Conservation (phyloP, 2,888 invertebrate genomes). For the Rhagonycha fulva region DNA sequence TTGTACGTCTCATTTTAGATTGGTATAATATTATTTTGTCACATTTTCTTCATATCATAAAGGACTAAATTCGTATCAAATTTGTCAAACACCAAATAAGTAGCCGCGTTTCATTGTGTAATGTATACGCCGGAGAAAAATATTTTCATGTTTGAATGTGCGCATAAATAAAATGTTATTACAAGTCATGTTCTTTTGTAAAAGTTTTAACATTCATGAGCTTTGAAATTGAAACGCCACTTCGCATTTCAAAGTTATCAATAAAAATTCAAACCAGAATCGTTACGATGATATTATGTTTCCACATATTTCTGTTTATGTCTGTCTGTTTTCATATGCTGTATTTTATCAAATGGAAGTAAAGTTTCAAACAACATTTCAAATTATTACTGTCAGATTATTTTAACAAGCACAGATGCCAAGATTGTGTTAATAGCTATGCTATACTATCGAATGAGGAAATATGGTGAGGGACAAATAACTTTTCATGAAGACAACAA, state of each 20-base stretch:
- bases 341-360: not conserved
- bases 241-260: conserved; percentile 18
- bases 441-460: not conserved
- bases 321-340: not conserved
- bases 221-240: conserved; percentile 21
- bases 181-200: conserved; percentile 4
- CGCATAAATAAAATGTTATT: conserved; percentile 12
- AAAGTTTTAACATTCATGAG: conserved; percentile 23
- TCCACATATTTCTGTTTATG: not conserved
- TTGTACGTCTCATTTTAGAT: not conserved
- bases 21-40: not conserved
- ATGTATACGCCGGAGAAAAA: not conserved
- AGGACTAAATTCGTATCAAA: not conserved
- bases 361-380: not conserved
- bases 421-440: not conserved
- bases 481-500: not conserved
- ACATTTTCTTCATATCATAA: not conserved
- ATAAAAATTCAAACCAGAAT: conserved; percentile 15
- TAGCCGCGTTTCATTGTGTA: not conserved
- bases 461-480: not conserved
- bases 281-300: conserved; percentile 10
- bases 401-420: not conserved
- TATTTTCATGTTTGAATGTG: conserved; percentile 10
- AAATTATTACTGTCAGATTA: not conserved
- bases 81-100: not conserved